These are phyloP conservation scores for Callionymus lyra DNA, from an alignment of 2,113 vertebrate species.

Conservation along the genomic window DNA sequence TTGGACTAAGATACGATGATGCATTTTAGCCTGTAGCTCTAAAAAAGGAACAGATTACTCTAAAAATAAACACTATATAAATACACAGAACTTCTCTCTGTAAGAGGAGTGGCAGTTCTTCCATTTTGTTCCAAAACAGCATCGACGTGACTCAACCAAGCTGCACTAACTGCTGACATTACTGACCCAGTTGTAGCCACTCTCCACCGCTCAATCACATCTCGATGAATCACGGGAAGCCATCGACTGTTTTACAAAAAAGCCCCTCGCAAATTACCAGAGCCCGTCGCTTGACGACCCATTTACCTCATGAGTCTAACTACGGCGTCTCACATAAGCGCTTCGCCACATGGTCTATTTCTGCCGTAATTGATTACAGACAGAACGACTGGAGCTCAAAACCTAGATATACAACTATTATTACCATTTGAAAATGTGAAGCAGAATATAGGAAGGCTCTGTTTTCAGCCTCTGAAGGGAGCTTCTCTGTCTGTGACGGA, in stretches of 20 bases:
- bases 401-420: not conserved
- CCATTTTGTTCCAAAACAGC: no score
- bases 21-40: no score
- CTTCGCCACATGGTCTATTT: not conserved
- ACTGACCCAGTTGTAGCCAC: constrained; percentile 43
- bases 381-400: not conserved
- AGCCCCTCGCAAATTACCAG: constrained; percentile 18
- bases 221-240: constrained; percentile 20
- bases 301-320: constrained; percentile 19
- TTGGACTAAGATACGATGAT: no score
- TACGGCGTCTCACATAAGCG: constrained; percentile 5
- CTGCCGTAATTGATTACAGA: no score
- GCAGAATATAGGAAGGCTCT: not conserved
- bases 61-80: no score
- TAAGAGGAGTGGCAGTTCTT: no score
- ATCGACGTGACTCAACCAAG: no score
- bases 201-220: constrained; percentile 18
- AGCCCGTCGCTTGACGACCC: constrained; percentile 46
- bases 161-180: constrained; percentile 5
- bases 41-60: no score
- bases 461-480: not conserved
- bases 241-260: constrained; percentile 48
- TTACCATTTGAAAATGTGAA: not conserved
- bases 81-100: no score
- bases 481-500: constrained; percentile 1